Conservation (phyloP, 1,140 invertebrate species). For the Solen grandis region DNA sequence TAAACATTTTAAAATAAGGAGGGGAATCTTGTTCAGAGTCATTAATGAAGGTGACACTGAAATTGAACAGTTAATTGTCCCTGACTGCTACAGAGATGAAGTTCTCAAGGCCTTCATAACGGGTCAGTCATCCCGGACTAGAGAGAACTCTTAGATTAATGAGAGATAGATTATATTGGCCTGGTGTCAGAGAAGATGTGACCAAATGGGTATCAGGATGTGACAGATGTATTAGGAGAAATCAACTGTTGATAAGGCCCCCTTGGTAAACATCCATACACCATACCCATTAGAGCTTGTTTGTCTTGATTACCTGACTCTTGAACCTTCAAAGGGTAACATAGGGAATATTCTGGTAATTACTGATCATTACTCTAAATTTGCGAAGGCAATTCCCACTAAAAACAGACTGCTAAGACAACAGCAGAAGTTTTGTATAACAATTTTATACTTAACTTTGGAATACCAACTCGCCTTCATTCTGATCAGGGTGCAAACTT, state of each 20-base stretch:
- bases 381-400: conserved; percentile 29
- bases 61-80: conserved; percentile 27
- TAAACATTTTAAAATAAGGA: conserved; percentile 1
- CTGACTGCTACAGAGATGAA: neutral
- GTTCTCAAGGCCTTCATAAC: conserved; percentile 35
- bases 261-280: neutral
- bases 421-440: conserved; percentile 39
- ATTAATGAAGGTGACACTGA: neutral
- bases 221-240: conserved; percentile 20
- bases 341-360: conserved; percentile 11
- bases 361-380: conserved; percentile 35
- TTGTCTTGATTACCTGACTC: conserved; percentile 15
- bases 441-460: neutral
- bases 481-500: conserved; percentile 5
- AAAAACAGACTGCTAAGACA: conserved; percentile 37
- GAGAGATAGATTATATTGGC: neutral
- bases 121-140: conserved; percentile 19
- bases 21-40: conserved; percentile 9
- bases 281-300: conserved; percentile 36
- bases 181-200: conserved; percentile 11
- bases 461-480: neutral
- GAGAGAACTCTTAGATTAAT: conserved; percentile 25
- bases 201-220: conserved; percentile 10
- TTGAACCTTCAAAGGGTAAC: conserved; percentile 29
- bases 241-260: neutral